A percentile compares a stretch with the other conserved stretches of the same genome.
phyloP scores from a whole-genome alignment of 1,140 invertebrate species.

The Micrasema minimum region DNA sequence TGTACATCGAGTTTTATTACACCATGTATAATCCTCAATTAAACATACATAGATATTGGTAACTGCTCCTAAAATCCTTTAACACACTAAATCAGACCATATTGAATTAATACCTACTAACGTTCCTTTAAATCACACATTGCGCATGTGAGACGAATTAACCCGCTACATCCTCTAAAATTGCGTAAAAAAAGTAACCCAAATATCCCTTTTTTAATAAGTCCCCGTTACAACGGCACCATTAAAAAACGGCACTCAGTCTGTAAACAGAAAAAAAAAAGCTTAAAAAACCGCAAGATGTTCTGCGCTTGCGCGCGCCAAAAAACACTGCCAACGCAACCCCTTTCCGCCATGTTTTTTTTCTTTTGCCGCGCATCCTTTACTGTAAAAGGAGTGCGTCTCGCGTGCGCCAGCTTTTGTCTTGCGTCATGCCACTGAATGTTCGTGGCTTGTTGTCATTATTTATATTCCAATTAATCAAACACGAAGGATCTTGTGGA shows the following conservation, averaged over 20 bases:
- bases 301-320: conserved; percentile 42
- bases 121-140: conserved; percentile 3
- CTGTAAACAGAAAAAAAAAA: conserved; percentile 38
- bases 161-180: conserved; percentile 22
- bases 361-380: conserved; percentile 35
- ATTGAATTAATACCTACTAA: background rate
- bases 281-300: conserved; percentile 43
- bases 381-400: conserved; percentile 3
- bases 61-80: no score
- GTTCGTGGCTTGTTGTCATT: conserved; percentile 24
- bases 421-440: conserved; percentile 17
- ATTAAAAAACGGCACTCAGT: conserved; percentile 40
- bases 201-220: conserved; percentile 25
- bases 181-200: background rate
- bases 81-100: background rate
- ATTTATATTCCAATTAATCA: conserved; percentile 8
- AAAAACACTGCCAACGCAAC: conserved; percentile 48
- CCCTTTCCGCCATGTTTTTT: conserved; percentile 45
- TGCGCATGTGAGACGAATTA: conserved; percentile 35
- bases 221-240: conserved; percentile 26
- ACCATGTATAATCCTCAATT: no score
- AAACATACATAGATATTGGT: no score
- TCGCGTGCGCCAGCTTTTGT: conserved; percentile 31
- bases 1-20: no score
- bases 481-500: conserved; percentile 17